These are phyloP conservation scores for Hydriomena furcata DNA, from an alignment of 2,888 invertebrate genomes.

Conservation along the genomic window DNA sequence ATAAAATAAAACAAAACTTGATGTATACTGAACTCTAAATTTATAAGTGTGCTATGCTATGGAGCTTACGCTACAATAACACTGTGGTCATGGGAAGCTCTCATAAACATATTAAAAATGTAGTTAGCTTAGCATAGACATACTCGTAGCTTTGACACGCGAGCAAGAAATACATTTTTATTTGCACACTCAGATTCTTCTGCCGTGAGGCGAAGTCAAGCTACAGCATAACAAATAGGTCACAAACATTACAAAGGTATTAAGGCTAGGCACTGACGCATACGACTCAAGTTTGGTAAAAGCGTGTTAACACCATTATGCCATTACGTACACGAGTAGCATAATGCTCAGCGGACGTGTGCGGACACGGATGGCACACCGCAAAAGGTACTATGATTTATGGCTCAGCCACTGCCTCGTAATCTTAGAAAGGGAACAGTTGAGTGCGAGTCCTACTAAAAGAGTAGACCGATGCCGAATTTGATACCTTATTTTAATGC, in stretches of 20 bases:
- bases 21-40: too few relatives aligned
- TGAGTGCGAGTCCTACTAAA: too few relatives aligned
- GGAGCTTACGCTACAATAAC: too few relatives aligned
- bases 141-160: too few relatives aligned
- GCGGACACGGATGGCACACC: constrained; percentile 49
- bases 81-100: too few relatives aligned
- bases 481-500: neutral
- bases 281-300: constrained; percentile 33
- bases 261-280: neutral
- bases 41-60: too few relatives aligned
- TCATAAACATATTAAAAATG: too few relatives aligned
- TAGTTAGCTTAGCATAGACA: too few relatives aligned
- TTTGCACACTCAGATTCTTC: too few relatives aligned
- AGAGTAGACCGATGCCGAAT: neutral
- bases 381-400: constrained; percentile 69
- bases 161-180: too few relatives aligned
- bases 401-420: constrained; percentile 34
- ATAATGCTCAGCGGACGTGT: constrained; percentile 43
- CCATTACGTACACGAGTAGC: constrained; percentile 30
- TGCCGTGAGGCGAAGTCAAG: too few relatives aligned
- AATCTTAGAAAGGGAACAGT: constrained; percentile 33
- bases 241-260: constrained; percentile 9
- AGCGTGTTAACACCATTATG: constrained; percentile 28
- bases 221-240: constrained; percentile 5
- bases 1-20: too few relatives aligned